Base-by-base conservation (phyloP, 2,888 invertebrate genomes). In the Lasioglossum morio region DNA sequence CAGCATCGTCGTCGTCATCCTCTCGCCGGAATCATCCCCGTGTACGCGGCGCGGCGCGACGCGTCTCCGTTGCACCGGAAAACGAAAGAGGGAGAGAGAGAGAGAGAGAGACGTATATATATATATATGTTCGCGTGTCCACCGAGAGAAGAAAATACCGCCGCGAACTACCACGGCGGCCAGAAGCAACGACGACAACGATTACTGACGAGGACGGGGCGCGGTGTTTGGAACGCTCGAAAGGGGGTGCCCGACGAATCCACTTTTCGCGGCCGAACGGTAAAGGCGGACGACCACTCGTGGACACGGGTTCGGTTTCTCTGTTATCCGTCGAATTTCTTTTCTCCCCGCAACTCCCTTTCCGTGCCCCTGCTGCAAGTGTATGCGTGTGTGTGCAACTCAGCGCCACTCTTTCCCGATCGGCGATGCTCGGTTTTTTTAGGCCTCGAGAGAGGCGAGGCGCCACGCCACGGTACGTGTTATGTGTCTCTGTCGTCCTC, bases 161-260 rank as follows among this genome's bases (percentile, higher is more conserved):
- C 23, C 37, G 37, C 69, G 40, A 40, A n/a, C n/a, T 57, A n/a
- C 12, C n/a, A n/a, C 57, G 57, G n/a, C 57, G 57, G 10, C 12
- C n/a, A 57, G n/a, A 57, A 12, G n/a, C 40, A 10, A 69, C 40
- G 37, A 30, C 16, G 16, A 7, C 63, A 0, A 37, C 37, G 69
- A 69, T 4, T 3, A 4, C 34, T 23, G 48, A 63, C 48, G 82
- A 83, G 43, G 69, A 80, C 75, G 81, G 89, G 90, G 84, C 85
- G 86, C 86, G 86, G 86, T 83, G 84, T 88, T 85, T 82, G 77
- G 79, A 77, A 82, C 80, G 81, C 70, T 78, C 34, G 76, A 75
- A 84, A 69, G 72, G 76, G 73, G 77, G 74, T 72, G 19, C 77
- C 80, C 88, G 90, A 72, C 90, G 88, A 90, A 89, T 90, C 90